Conservation (phyloP, 30 jellyfish, hydroid and myxozoan species). For the Euphysa ruthae region DNA sequence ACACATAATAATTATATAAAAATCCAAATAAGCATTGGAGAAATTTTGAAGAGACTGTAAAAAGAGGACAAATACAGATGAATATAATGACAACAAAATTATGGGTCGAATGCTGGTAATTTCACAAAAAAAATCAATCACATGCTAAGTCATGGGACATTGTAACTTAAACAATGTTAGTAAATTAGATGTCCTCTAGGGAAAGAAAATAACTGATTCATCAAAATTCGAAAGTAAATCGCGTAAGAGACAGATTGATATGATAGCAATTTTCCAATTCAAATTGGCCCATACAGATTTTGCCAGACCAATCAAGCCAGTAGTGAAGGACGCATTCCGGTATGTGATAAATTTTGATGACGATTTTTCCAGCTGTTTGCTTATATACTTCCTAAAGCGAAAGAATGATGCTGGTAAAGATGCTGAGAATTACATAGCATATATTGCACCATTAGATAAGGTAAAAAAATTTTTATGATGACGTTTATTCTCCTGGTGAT, state of each 20-base stretch:
- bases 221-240: no score
- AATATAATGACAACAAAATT: no score
- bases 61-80: no score
- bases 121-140: no score
- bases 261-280: constrained; percentile 14
- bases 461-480: constrained; percentile 16
- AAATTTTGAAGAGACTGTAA: no score
- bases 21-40: no score
- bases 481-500: constrained; percentile 4
- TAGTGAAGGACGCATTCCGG: constrained; percentile 33
- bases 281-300: constrained; percentile 25
- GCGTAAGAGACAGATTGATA: constrained; percentile 21
- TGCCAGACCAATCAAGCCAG: constrained; percentile 50
- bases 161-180: no score
- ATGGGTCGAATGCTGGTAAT: no score
- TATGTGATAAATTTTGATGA: constrained; percentile 36
- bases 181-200: no score
- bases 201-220: no score
- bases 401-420: constrained; percentile 4
- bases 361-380: constrained; percentile 34
- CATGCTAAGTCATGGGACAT: no score
- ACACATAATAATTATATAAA: no score
- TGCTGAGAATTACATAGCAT: constrained; percentile 5
- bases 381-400: constrained; percentile 24
- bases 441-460: constrained; percentile 25